Conservation (phyloP, 2,113 vertebrate species). For the Brachyhypopomus gauderio region DNA sequence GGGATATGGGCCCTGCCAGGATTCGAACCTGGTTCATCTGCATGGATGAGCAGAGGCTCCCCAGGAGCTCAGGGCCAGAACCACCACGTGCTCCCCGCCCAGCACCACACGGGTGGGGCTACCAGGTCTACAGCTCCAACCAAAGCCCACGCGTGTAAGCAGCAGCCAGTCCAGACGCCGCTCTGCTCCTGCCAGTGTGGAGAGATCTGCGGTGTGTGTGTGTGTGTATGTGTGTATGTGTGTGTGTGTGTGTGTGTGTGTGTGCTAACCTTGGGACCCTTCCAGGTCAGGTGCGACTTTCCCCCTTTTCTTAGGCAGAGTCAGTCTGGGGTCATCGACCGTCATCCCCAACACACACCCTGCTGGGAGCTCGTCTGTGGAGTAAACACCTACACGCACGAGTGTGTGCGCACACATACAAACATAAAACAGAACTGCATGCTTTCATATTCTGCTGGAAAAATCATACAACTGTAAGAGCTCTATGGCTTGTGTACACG, state of each 20-base stretch:
- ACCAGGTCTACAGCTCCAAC: no score
- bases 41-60: conserved; percentile 96
- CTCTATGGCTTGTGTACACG: neutral
- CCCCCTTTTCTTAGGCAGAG: conserved; percentile 82
- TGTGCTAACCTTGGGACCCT: conserved; percentile 82
- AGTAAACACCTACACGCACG: conserved; percentile 80
- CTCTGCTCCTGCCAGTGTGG: no score
- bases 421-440: neutral
- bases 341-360: conserved; percentile 90
- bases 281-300: conserved; percentile 77
- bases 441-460: conserved; percentile 5
- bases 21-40: conserved; percentile 99
- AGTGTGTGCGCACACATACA: conserved; percentile 26
- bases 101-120: conserved; percentile 45
- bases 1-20: conserved; percentile 90
- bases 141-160: no score
- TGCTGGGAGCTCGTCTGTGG: conserved; percentile 84
- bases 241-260: neutral
- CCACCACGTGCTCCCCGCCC: conserved; percentile 76
- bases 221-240: no score
- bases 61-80: conserved; percentile 94
- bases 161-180: no score
- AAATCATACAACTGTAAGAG: neutral
- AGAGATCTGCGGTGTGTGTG: no score
- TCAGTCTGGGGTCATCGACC: conserved; percentile 91